Percentiles rank a stretch among this genome's conserved stretches.
Evolutionary conservation across 2,113 vertebrate genomes (phyloP).

Genomic region (Saguinus imperator): DNA sequence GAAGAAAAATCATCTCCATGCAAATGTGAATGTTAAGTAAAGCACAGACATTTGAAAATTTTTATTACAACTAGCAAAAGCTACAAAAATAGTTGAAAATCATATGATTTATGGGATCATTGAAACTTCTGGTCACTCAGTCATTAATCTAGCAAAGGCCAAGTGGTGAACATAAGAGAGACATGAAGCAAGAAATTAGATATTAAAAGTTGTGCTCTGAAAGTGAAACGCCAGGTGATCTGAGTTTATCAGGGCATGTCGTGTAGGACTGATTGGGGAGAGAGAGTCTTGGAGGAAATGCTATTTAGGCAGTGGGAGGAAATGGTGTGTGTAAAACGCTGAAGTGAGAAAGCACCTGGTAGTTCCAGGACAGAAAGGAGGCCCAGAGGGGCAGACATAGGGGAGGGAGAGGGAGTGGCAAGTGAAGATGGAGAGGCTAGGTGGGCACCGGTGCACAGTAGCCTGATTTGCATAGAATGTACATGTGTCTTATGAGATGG

Average conservation of each 20-base stretch:
- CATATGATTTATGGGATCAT: not conserved
- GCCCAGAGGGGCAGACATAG: rapidly evolving
- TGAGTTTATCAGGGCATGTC: not conserved
- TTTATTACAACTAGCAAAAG: conserved; percentile 2
- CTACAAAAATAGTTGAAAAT: not conserved
- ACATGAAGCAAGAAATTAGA: not conserved
- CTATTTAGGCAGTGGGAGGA: not conserved
- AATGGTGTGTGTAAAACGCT: not conserved
- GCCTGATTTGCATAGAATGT: not conserved
- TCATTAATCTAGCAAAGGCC: not conserved
- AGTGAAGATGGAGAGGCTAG: not conserved
- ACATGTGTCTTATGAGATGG: not conserved
- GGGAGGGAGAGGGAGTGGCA: not conserved
- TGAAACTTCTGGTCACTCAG: not conserved
- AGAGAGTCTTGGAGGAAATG: not conserved
- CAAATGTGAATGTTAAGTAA: no score
- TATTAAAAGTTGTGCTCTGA: not conserved
- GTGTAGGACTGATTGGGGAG: rapidly evolving
- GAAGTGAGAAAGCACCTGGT: not conserved
- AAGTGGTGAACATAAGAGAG: not conserved
- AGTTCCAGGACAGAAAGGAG: not conserved
- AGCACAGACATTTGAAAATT: not conserved
- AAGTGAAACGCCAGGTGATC: not conserved
- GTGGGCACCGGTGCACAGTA: not conserved
- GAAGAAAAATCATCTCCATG: not conserved